These are phyloP conservation scores for Noturus placidus DNA, from an alignment of 2,113 vertebrate genomes.

Conservation along the genomic window DNA sequence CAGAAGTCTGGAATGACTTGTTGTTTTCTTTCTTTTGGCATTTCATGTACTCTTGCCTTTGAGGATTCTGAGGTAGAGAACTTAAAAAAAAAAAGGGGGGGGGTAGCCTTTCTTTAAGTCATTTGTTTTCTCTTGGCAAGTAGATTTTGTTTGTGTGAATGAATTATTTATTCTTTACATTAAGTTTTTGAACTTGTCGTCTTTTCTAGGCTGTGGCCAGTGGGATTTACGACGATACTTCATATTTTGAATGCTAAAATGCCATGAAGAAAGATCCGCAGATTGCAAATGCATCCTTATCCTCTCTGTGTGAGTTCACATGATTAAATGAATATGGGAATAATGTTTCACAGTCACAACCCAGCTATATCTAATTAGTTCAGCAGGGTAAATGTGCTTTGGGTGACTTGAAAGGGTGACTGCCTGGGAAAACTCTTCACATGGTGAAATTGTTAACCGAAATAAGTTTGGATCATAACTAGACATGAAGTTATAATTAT, in stretches of 20 bases:
- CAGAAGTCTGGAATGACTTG: conserved; percentile 13
- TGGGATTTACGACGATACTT: neutral
- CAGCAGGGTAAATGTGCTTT: neutral
- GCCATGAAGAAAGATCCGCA: neutral
- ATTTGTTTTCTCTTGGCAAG: conserved; percentile 22
- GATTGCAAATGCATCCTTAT: neutral
- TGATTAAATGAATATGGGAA: neutral
- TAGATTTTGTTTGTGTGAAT: conserved; percentile 24
- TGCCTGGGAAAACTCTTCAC: neutral
- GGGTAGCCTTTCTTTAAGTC: neutral
- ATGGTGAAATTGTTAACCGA: neutral
- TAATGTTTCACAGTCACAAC: neutral
- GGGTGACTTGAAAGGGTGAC: neutral
- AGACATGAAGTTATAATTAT: neutral
- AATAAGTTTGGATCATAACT: neutral
- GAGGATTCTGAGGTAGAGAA: neutral
- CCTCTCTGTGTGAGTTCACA: neutral
- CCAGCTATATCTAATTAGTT: neutral
- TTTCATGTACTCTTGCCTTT: neutral
- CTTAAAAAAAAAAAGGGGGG: conserved; percentile 11
- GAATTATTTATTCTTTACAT: conserved; percentile 47
- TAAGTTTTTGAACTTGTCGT: neutral
- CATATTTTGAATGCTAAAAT: neutral
- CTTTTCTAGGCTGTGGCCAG: neutral
- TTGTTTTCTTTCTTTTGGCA: conserved; percentile 2